Percentiles rank a stretch among this genome's conserved stretches.
phyloP scores from a whole-genome alignment of 2,113 vertebrate species.

The Hippoglossus stenolepis region DNA sequence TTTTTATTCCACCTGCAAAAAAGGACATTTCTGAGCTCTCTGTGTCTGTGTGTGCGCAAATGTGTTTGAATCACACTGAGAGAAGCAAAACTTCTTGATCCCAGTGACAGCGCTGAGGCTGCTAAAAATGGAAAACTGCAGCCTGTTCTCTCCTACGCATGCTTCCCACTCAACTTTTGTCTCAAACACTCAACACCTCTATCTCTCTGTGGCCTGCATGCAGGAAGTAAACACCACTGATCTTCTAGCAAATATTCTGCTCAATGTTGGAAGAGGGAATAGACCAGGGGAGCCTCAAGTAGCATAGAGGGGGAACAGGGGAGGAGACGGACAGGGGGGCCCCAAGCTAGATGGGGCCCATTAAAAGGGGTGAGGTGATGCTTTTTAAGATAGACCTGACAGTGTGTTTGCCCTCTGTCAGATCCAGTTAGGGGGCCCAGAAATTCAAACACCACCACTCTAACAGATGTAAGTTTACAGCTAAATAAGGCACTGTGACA shows the following conservation, averaged over 20 bases:
- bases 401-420: slow-evolving; percentile 59
- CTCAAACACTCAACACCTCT: slow-evolving; percentile 67
- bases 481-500: slow-evolving; percentile 1
- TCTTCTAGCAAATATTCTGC: slow-evolving; percentile 19
- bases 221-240: slow-evolving; percentile 71
- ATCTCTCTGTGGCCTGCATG: slow-evolving; percentile 50
- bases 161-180: slow-evolving; percentile 79
- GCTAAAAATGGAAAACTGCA: slow-evolving; percentile 79
- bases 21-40: slow-evolving; percentile 41
- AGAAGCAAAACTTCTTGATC: slow-evolving; percentile 63
- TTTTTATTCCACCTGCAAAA: slow-evolving; percentile 60
- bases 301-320: neutral
- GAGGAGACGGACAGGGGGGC: slow-evolving; percentile 4
- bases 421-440: slow-evolving; percentile 45
- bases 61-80: slow-evolving; percentile 32
- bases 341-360: slow-evolving; percentile 50
- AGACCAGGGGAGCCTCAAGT: neutral
- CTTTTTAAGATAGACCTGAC: slow-evolving; percentile 56
- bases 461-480: slow-evolving; percentile 8
- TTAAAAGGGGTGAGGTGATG: slow-evolving; percentile 59
- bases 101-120: slow-evolving; percentile 39
- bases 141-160: slow-evolving; percentile 70
- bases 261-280: slow-evolving; percentile 29
- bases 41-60: neutral
- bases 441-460: slow-evolving; percentile 32